Percentiles rank a stretch among this genome's conserved stretches.
phyloP scores from a whole-genome alignment of 2,797 vertebrate genomes.

The Tangara arthus region DNA sequence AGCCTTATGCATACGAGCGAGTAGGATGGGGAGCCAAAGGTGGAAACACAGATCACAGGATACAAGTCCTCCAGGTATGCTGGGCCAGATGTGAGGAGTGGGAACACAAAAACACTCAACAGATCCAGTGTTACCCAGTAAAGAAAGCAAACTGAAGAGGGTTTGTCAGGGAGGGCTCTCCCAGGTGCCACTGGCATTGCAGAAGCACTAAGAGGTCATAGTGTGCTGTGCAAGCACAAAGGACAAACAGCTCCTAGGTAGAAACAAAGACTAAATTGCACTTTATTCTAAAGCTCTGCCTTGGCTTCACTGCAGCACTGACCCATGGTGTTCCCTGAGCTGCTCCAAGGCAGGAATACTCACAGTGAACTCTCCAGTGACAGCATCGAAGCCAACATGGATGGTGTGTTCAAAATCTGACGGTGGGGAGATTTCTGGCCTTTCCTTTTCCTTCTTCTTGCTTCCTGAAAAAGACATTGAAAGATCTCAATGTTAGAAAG shows the following conservation, averaged over 20 bases:
- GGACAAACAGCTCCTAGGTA: not conserved
- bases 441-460: slow-evolving; percentile 93
- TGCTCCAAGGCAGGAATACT: slow-evolving; percentile 59
- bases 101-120: not conserved
- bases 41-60: not conserved
- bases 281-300: not conserved
- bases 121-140: not conserved
- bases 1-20: not conserved
- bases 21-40: not conserved
- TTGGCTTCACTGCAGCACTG: not conserved
- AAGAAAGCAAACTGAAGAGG: not conserved
- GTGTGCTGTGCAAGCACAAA: not conserved
- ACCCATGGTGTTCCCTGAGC: not conserved
- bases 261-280: fast-evolving
- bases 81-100: not conserved
- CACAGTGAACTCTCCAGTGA: slow-evolving; percentile 98
- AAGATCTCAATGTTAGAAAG: not conserved
- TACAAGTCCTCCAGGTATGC: not conserved
- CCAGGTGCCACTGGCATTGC: not conserved
- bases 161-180: not conserved
- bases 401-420: slow-evolving; percentile 99
- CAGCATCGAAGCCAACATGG: slow-evolving; percentile 96
- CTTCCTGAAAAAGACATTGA: slow-evolving; percentile 76
- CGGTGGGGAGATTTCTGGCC: slow-evolving; percentile 95
- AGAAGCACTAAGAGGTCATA: not conserved